These are phyloP conservation scores for Sarcophilus harrisii DNA, from an alignment of 2,797 vertebrate species.

Conservation along the genomic window DNA sequence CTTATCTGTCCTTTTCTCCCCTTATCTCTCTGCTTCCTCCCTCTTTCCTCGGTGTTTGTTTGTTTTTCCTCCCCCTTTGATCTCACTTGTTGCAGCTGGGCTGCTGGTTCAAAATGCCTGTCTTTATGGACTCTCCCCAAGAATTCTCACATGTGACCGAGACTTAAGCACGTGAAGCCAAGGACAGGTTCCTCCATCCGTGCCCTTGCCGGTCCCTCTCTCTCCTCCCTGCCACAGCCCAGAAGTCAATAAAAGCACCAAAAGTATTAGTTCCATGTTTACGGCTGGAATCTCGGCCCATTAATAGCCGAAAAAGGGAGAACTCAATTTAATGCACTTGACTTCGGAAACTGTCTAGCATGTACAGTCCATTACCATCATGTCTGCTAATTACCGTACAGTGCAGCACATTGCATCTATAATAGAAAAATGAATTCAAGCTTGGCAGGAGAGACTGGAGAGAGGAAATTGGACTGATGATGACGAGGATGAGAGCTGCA, in stretches of 20 bases:
- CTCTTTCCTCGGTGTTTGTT: accelerated
- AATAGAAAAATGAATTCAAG: conserved; percentile 57
- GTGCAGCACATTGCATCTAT: conserved; percentile 45
- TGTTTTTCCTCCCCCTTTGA: accelerated
- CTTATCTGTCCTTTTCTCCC: not conserved
- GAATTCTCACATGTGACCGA: not conserved
- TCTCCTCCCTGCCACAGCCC: conserved; percentile 39
- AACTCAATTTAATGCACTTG: conserved; percentile 11
- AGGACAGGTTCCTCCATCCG: not conserved
- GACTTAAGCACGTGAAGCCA: not conserved
- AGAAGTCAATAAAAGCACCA: conserved; percentile 57
- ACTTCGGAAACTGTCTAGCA: conserved; percentile 58
- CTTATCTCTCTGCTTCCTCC: not conserved
- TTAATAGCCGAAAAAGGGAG: conserved; percentile 57
- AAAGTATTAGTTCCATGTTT: conserved; percentile 45
- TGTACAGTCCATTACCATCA: conserved; percentile 58
- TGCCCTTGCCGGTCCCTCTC: not conserved
- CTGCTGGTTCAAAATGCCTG: not conserved
- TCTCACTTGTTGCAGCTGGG: not conserved
- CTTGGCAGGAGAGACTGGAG: not conserved
- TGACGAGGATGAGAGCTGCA: not conserved
- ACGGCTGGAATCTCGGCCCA: conserved; percentile 60
- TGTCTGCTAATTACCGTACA: conserved; percentile 37
- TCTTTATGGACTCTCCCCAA: not conserved
- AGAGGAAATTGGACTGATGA: not conserved